Evolutionary conservation across 2,797 vertebrate species (phyloP), one percentile per base, ranked within the genome.

Genomic region (Simalia tracyae): DNA sequence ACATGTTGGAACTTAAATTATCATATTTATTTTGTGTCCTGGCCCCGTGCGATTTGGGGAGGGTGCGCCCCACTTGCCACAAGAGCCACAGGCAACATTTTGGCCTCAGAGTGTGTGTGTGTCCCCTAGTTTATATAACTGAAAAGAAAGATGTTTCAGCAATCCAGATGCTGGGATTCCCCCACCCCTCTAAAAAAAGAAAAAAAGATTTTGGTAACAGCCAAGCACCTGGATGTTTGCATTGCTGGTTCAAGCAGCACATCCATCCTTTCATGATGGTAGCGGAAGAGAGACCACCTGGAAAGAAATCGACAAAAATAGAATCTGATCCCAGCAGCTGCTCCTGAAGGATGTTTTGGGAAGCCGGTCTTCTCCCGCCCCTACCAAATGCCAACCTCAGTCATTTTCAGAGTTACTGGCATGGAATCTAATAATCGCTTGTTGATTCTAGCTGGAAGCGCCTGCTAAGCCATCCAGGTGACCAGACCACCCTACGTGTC

Each of bases 401-500:
- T 86, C n/a, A 72, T 89, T 85, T 89, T 87, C 54, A 86, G 89
- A 84, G 89, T 84, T 46, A 46, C 94, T 93, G 96, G 94, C 89
- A 90, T 94, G 94, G 84, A 86, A 56, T 94, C 94, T 93, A 86
- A 89, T 91, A 91, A 92, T 0, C 1, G 90, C 84, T 91, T 91
- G 89, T 91, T 91, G 91, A 50, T 81, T 92, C 92, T 92, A 92
- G 88, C 76, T 85, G 88, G 50, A 90, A 90, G 85, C 89, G 26
- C 57, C 88, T 93, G 72, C 91, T 93, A 90, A 93, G 61, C 85
- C 91, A 89, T 86, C 91, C 89, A 1, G 91, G 93, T 94, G 90
- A 89, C 64, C 85, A 93, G 96, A 96, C 95, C 96, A 96, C 96
- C 96, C 95, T 92, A 95, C 42, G 93, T 95, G 96, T 93, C 95